Percentiles rank a stretch among this genome's conserved stretches.
Conservation (phyloP, 2,113 vertebrate genomes). For the Gambusia holbrooki region DNA sequence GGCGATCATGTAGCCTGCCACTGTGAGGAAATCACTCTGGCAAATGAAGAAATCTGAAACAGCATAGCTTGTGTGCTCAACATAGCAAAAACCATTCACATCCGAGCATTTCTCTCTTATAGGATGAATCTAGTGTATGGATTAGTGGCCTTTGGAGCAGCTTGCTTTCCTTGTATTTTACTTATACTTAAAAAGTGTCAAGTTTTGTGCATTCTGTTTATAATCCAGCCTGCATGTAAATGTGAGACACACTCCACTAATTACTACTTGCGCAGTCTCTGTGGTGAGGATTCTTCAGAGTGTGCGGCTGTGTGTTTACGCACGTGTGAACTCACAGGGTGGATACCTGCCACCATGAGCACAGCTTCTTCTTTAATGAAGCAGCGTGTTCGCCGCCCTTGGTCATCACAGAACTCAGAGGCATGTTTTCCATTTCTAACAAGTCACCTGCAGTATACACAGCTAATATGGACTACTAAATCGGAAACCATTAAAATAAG, state of each 20-base stretch:
- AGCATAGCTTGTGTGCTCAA: neutral
- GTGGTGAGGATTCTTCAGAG: slow-evolving; percentile 25
- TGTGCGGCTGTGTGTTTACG: neutral
- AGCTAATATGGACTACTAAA: neutral
- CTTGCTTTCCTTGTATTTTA: neutral
- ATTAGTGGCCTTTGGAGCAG: slow-evolving; percentile 17
- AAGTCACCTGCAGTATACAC: slow-evolving; percentile 6
- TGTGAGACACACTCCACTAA: slow-evolving; percentile 34
- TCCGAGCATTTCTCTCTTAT: slow-evolving; percentile 15
- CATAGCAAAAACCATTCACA: neutral
- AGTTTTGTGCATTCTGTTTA: neutral
- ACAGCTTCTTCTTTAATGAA: slow-evolving; percentile 29
- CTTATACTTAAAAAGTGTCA: neutral
- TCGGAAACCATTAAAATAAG: neutral
- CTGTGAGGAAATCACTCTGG: neutral
- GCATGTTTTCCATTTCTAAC: slow-evolving; percentile 35
- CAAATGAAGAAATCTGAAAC: neutral
- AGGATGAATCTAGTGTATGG: slow-evolving; percentile 41
- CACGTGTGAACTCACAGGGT: slow-evolving; percentile 19
- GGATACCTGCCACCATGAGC: slow-evolving; percentile 6
- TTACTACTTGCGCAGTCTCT: slow-evolving; percentile 4
- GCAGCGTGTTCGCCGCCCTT: neutral
- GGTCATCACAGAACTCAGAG: slow-evolving; percentile 9
- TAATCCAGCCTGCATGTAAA: slow-evolving; percentile 6
- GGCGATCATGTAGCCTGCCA: neutral